phyloP scores from a whole-genome alignment of 2,113 vertebrate species.

The Numida meleagris region DNA sequence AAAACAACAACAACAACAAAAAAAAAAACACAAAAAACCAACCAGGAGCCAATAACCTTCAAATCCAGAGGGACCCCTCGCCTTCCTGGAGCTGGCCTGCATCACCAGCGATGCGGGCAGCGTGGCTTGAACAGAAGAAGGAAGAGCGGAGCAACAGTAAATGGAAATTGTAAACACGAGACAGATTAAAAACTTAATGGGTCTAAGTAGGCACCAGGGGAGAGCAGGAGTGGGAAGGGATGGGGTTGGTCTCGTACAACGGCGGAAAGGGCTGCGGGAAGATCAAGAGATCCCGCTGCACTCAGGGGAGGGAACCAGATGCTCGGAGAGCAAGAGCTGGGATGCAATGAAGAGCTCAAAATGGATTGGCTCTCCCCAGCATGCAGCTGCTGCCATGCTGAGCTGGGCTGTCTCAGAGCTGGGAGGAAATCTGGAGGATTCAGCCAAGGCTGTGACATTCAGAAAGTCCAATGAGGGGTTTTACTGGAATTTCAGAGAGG shows the following conservation, averaged over 20 bases:
- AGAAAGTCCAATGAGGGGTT: neutral
- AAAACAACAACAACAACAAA: too few species aligned
- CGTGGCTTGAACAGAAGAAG: neutral
- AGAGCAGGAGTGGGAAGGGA: neutral
- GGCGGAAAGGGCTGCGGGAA: neutral
- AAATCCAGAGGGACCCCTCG: neutral
- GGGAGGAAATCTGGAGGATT: neutral
- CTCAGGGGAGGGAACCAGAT: neutral
- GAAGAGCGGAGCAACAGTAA: neutral
- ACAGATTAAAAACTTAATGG: neutral
- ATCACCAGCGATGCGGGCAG: neutral
- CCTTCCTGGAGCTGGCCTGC: neutral
- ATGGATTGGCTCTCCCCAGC: neutral
- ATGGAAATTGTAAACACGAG: neutral
- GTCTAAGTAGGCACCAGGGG: neutral
- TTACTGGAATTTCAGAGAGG: neutral
- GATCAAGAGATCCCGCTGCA: neutral
- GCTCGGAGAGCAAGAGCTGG: neutral
- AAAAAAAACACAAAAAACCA: neutral
- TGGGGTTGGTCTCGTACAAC: neutral
- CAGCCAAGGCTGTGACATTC: neutral
- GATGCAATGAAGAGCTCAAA: neutral
- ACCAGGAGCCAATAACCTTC: neutral
- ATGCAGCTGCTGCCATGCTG: fast-evolving
- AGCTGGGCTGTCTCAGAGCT: too few species aligned